A percentile compares a stretch with the other conserved stretches of the same genome.
Evolutionary conservation across 2,113 vertebrate genomes (phyloP).

Genomic region (Aramus guarauna): DNA sequence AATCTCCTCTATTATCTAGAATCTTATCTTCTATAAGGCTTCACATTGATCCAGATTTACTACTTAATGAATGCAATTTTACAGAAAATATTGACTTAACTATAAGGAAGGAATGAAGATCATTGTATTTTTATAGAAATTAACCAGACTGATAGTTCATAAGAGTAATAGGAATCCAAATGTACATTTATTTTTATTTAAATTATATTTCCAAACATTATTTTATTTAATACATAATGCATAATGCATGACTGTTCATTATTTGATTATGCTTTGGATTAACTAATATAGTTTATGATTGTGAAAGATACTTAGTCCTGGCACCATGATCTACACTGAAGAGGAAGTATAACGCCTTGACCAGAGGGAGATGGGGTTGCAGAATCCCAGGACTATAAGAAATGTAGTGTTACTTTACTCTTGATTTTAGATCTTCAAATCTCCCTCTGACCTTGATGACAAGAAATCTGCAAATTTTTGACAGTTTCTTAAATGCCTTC

Average conservation of each 20-base stretch:
- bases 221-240: not conserved
- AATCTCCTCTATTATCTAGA: not conserved
- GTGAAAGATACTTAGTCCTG: not conserved
- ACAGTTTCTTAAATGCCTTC: not conserved
- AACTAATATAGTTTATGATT: not conserved
- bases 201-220: not conserved
- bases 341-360: not conserved
- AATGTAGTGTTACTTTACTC: not conserved
- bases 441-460: not conserved
- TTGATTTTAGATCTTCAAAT: not conserved
- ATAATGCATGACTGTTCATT: not conserved
- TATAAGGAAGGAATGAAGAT: not conserved
- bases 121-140: not conserved
- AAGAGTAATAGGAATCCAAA: not conserved
- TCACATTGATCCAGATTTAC: not conserved
- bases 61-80: not conserved
- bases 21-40: not conserved
- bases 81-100: not conserved
- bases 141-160: not conserved
- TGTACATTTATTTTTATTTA: not conserved
- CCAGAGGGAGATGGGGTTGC: not conserved
- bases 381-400: not conserved
- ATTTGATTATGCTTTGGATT: not conserved
- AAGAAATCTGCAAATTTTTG: not conserved
- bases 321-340: not conserved